A percentile compares a stretch with the other conserved stretches of the same genome.
These are phyloP conservation scores for Syrrhaptes paradoxus DNA, from an alignment of 2,113 vertebrate species.

Conservation along the genomic window DNA sequence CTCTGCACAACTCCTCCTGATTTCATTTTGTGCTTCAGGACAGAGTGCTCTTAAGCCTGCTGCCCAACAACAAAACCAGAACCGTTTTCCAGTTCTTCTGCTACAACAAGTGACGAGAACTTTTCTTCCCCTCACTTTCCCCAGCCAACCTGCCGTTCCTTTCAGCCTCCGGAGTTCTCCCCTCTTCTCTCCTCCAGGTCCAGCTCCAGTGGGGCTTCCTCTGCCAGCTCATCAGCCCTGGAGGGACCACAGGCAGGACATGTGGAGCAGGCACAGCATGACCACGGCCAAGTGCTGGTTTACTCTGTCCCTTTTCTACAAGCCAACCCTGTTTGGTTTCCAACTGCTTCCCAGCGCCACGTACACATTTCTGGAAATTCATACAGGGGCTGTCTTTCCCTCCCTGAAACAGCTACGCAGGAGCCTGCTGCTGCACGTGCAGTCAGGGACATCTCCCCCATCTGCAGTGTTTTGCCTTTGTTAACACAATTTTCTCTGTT, in stretches of 20 bases:
- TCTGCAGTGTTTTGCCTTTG: background rate
- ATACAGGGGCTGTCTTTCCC: background rate
- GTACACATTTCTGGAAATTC: background rate
- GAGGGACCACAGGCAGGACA: background rate
- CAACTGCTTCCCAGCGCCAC: background rate
- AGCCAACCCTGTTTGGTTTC: background rate
- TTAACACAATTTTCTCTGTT: background rate
- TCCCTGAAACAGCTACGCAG: fast-evolving
- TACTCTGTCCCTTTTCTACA: background rate
- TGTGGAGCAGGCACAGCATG: fast-evolving
- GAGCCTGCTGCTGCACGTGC: background rate
- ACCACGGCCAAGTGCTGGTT: background rate
- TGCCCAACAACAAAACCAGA: background rate
- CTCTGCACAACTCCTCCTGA: background rate
- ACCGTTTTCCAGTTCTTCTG: background rate
- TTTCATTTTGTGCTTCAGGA: background rate
- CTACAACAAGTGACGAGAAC: fast-evolving
- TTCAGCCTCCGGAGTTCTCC: background rate
- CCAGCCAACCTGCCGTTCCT: background rate
- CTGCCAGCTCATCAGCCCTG: background rate
- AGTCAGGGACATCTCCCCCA: background rate
- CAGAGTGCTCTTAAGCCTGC: background rate
- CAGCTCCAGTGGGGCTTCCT: background rate
- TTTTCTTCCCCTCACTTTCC: background rate
- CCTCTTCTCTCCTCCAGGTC: background rate